phyloP scores from a whole-genome alignment of 2,797 vertebrate genomes.

The Crocodylus rhombifer region DNA sequence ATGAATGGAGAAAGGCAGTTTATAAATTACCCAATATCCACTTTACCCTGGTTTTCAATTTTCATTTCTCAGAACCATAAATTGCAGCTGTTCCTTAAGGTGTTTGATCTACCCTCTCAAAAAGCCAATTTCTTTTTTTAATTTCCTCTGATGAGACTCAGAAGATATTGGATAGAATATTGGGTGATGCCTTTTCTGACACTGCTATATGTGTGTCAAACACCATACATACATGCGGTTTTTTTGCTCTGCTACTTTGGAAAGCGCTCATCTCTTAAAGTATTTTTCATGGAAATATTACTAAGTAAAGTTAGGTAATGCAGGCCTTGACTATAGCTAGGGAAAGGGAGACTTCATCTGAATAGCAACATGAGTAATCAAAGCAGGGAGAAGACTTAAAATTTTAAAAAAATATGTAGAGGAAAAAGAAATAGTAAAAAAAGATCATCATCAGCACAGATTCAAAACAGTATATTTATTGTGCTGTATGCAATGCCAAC shows the following conservation, averaged over 20 bases:
- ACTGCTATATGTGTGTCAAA: constrained; percentile 13
- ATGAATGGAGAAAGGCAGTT: constrained; percentile 54
- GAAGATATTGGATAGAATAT: constrained; percentile 72
- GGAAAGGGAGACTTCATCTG: constrained; percentile 32
- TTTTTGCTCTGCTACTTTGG: constrained; percentile 28
- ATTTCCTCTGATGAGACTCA: constrained; percentile 70
- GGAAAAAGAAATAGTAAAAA: not conserved
- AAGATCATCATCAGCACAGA: not conserved
- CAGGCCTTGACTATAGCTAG: constrained; percentile 1
- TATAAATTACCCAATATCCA: constrained; percentile 74
- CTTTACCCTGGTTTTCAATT: constrained; percentile 69
- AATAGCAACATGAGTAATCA: constrained; percentile 22
- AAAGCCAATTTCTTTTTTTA: constrained; percentile 74
- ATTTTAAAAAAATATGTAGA: constrained; percentile 19
- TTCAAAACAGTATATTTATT: constrained; percentile 19
- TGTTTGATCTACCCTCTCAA: constrained; percentile 66
- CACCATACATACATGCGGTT: not conserved
- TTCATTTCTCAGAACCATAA: constrained; percentile 64
- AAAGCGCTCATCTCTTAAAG: constrained; percentile 16
- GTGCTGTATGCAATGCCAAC: not conserved
- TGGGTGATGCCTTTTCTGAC: constrained; percentile 31
- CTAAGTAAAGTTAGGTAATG: constrained; percentile 37
- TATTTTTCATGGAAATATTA: constrained; percentile 20
- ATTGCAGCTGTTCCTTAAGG: constrained; percentile 71
- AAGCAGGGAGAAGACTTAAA: constrained; percentile 41